Base-by-base conservation (phyloP, 2,888 invertebrate genomes). In the Lingula anatina region DNA sequence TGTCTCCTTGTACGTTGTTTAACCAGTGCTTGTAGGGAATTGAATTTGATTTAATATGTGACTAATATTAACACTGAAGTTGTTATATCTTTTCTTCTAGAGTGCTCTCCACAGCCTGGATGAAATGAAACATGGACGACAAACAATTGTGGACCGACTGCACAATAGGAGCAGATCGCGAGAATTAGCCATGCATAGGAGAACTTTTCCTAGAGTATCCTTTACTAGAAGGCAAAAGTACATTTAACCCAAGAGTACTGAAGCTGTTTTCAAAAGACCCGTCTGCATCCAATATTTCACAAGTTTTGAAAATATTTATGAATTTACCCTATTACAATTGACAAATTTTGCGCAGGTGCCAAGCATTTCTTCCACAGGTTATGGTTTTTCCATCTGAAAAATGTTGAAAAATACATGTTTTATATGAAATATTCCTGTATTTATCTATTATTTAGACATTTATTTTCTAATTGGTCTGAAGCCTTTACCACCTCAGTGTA, bases 51-150 rank as follows among this genome's bases (percentile, higher is more conserved):
- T 36, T 20, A 5, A 4, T 2, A n/a, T 5, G n/a, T 36, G n/a
- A 5, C 20, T 36, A 5, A 18, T 36, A 18, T 36, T 7, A 18
- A 20, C 36, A 36, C 20, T n/a, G 20, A 36, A 36, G n/a, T 7
- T 5, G n/a, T 18, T 7, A 36, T 36, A 36, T 36, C 36, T 36
- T 61, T 73, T 74, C 49, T 62, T 63, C 23, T 75, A 83, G 83
- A 81, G 80, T 60, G 82, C 82, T 51, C 73, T 83, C 36, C 81
- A 78, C 62, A 81, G 81, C 59, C 68, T 83, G 50, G 82, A 83
- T 61, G 83, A 83, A 57, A 81, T 82, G 73, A 80, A 81, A 56
- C 71, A 77, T 42, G 75, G 78, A 12, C 59, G 73, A 43, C 68
- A 68, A 44, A 59, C 57, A 28, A 59, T 70, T 39, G 67, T 66